phyloP scores from a whole-genome alignment of 2,797 vertebrate species.

The Cynopterus sphinx region DNA sequence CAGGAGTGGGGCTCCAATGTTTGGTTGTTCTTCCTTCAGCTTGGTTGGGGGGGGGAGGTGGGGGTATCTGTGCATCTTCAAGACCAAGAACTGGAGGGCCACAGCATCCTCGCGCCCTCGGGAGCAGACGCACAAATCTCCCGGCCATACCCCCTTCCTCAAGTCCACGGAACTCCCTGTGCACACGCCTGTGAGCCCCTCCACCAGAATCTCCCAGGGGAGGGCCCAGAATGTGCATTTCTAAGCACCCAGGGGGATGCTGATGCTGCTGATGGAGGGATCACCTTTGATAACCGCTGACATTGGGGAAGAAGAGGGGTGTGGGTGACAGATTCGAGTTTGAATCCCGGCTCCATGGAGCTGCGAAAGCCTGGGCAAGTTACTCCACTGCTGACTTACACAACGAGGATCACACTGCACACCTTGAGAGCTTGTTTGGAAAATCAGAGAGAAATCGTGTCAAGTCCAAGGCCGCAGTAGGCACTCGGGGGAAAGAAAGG shows the following conservation, averaged over 20 bases:
- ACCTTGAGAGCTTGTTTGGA: not conserved
- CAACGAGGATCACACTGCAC: not conserved
- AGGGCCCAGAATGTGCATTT: not conserved
- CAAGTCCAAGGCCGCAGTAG: not conserved
- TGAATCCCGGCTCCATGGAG: not conserved
- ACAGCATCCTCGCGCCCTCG: not conserved
- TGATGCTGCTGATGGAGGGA: not conserved
- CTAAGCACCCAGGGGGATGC: not conserved
- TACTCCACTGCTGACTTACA: not conserved
- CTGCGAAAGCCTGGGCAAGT: not conserved
- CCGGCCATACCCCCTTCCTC: not conserved
- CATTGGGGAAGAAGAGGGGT: not conserved
- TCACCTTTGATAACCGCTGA: not conserved
- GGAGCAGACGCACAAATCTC: not conserved
- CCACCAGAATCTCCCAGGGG: not conserved
- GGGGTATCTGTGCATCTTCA: not conserved
- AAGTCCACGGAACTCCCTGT: not conserved
- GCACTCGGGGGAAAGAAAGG: not conserved
- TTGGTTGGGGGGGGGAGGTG: rapidly evolving
- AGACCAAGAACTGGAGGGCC: not conserved
- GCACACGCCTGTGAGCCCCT: not conserved
- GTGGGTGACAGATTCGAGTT: not conserved
- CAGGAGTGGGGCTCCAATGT: not conserved
- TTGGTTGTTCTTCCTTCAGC: not conserved
- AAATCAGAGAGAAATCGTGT: not conserved